phyloP scores from a whole-genome alignment of 2,797 vertebrate genomes.

The Merluccius polli region DNA sequence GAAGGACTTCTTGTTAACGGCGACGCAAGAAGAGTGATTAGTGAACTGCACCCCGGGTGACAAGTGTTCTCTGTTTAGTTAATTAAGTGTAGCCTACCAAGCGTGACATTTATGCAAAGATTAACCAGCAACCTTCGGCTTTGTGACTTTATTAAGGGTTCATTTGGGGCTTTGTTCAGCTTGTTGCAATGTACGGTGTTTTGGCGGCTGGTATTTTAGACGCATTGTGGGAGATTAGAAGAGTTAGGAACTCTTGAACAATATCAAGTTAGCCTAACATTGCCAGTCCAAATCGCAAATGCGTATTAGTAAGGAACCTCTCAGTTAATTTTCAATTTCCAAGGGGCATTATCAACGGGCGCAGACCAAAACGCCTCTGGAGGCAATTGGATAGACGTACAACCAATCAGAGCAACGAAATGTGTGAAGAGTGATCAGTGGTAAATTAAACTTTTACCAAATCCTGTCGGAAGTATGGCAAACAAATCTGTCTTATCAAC shows the following conservation, averaged over 20 bases:
- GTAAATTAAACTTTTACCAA: no score
- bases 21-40: conserved; percentile 17
- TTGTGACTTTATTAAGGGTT: neutral
- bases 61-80: conserved; percentile 23
- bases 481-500: no score
- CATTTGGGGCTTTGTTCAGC: neutral
- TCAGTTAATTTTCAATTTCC: no score
- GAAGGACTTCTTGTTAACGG: conserved; percentile 2
- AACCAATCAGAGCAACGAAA: no score
- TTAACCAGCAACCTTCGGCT: conserved; percentile 1
- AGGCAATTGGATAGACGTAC: no score
- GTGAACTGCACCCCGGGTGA: conserved; percentile 13
- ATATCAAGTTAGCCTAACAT: no score
- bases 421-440: no score
- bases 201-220: neutral
- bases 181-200: neutral
- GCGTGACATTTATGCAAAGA: conserved; percentile 10
- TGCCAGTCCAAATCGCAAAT: no score
- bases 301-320: no score
- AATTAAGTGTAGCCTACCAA: conserved; percentile 24
- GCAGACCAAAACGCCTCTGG: no score
- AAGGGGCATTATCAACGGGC: no score
- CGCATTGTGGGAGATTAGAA: neutral
- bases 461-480: no score
- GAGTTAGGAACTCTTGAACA: neutral